Evolutionary conservation across 2,113 vertebrate genomes (phyloP), one percentile per base, ranked within the genome.

Genomic region (Oxygymnocypris stewartii): DNA sequence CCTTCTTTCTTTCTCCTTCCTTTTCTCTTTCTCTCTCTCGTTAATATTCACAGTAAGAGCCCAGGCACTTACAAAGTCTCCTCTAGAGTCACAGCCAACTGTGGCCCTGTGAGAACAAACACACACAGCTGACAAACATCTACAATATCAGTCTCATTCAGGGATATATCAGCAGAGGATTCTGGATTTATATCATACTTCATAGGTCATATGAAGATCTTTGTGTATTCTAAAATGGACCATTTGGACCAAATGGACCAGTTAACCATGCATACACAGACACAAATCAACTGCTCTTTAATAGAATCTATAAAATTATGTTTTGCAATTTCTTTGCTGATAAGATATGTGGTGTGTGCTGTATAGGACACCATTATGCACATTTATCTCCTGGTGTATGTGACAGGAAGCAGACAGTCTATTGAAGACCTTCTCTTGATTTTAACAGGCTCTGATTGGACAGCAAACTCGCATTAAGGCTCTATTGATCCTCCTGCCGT

Each of bases 41-140:
- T 95, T 96, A 94, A 95, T 94, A 95, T 95, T 95, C 94, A 95
- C 92, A 93, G 93, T 93, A 93, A 92, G 94, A 94, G 89, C 88
- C 90, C 92, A 92, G 93, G 94, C 94, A 92, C 92, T 92, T 92
- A 92, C 93, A 92, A 91, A 90, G 90, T 84, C 78, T 87, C 83
- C 84, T 57, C 75, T 87, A 89, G 42, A 78, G 91, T 93, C 91
- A 92, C 91, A 93, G 92, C 93, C 92, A 93, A 94, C 92, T 93
- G 92, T 94, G 92, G 93, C 90, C 91, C 90, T 61, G 89, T 91
- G 91, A 95, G 93, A 93, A 87, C 63, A 89, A 79, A 85, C 84
- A 78, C 75, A 85, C 78, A 82, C 9, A 90, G 93, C 89, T 88
- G 91, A 94, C 93, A 94, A 94, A 94, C 92, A 93, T 94, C 92